A percentile compares a stretch with the other conserved stretches of the same genome.
phyloP scores from a whole-genome alignment of 2,888 invertebrate genomes.

The Blastobasis adustella region DNA sequence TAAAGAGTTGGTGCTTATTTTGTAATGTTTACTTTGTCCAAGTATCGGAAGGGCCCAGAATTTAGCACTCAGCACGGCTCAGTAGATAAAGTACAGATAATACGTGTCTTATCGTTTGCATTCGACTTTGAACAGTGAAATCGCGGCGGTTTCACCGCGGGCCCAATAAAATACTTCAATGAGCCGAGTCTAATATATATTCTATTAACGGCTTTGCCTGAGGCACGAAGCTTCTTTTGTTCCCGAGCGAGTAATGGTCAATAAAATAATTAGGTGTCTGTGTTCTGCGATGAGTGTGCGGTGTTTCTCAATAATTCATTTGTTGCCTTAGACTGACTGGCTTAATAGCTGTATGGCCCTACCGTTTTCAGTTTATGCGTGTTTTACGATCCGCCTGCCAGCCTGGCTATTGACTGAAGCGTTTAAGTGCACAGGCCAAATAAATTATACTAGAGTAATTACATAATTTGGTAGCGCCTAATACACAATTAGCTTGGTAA shows the following conservation, averaged over 20 bases:
- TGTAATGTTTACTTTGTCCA: not conserved
- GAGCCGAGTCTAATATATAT: slow-evolving; percentile 33
- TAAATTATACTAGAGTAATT: no score
- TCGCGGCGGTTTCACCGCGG: slow-evolving; percentile 20
- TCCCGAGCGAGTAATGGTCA: slow-evolving; percentile 7
- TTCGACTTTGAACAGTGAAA: slow-evolving; percentile 23
- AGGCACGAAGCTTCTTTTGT: slow-evolving; percentile 20
- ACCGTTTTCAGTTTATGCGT: no score
- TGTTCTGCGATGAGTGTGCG: not conserved
- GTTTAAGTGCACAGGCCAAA: no score
- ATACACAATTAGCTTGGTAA: no score
- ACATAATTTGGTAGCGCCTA: no score
- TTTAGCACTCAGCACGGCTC: not conserved
- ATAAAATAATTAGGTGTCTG: slow-evolving; percentile 8
- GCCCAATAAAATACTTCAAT: slow-evolving; percentile 31
- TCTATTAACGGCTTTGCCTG: slow-evolving; percentile 23
- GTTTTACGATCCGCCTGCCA: no score
- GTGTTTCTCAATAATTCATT: no score
- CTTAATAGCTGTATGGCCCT: no score
- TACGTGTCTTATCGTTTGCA: slow-evolving; percentile 19
- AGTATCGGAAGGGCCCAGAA: not conserved
- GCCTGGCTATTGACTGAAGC: no score
- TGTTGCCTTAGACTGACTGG: no score
- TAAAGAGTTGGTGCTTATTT: no score
- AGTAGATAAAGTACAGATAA: slow-evolving; percentile 10